Evolutionary conservation across 2,113 vertebrate species (phyloP).

Genomic region (Melanotaenia duboulayi): DNA sequence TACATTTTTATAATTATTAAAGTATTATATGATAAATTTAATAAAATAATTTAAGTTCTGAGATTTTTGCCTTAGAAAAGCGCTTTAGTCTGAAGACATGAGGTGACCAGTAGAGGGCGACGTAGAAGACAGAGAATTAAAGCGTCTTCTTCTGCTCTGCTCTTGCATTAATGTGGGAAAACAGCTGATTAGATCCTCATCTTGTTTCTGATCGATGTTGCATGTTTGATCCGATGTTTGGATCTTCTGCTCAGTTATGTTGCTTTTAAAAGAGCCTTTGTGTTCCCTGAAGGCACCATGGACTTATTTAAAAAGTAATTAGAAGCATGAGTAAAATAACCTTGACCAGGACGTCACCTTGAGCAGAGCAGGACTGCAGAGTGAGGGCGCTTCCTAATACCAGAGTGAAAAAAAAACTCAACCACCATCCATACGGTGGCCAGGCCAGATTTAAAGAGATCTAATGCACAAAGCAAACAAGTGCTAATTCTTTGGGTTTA

Average conservation of each 20-base stretch:
- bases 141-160: neutral
- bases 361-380: conserved; percentile 4
- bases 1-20: too few relatives aligned
- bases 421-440: too few relatives aligned
- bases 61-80: neutral
- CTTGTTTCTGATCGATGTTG: neutral
- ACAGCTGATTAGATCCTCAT: neutral
- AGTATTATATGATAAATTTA: neutral
- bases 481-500: conserved; percentile 18
- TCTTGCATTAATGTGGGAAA: too few relatives aligned
- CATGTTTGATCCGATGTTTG: neutral
- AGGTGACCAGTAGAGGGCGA: conserved; percentile 59
- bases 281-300: neutral
- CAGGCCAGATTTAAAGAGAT: neutral
- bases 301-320: conserved; percentile 2
- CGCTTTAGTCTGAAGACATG: conserved; percentile 16
- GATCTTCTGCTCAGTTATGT: neutral
- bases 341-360: conserved; percentile 10
- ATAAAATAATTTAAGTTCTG: neutral
- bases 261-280: conserved; percentile 7
- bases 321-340: conserved; percentile 1
- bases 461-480: neutral
- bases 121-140: neutral
- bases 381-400: too few relatives aligned
- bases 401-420: too few relatives aligned